Percentiles rank a stretch among this genome's conserved stretches.
Evolutionary conservation across 1,140 invertebrate genomes (phyloP).

Genomic region (Physella acuta): DNA sequence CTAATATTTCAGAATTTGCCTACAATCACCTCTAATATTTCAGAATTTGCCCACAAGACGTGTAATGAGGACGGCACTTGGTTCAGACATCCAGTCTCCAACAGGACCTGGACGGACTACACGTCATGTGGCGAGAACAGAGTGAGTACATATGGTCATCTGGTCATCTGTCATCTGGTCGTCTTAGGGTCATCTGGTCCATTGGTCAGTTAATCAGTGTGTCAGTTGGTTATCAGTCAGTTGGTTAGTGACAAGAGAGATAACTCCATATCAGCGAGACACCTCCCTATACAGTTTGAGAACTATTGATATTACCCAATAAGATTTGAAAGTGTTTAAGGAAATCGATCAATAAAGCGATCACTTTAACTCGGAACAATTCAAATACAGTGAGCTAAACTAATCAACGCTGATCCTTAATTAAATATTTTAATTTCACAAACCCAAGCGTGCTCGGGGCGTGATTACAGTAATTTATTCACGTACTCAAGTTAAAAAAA

Average conservation of each 20-base stretch:
- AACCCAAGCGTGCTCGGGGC: too few species aligned
- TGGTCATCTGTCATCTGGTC: background rate
- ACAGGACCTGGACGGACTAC: slow-evolving; percentile 7
- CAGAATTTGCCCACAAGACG: slow-evolving; percentile 7
- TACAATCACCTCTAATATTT: too few species aligned
- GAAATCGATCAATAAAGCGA: too few species aligned
- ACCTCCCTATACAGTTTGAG: background rate
- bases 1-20: too few species aligned
- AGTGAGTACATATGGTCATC: background rate
- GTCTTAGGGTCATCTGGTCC: background rate
- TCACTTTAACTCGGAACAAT: too few species aligned
- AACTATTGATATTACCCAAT: background rate
- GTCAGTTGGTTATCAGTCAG: background rate
- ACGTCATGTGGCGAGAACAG: background rate
- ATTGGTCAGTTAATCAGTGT: background rate
- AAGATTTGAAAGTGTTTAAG: too few species aligned
- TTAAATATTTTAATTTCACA: too few species aligned
- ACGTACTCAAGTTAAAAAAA: too few species aligned
- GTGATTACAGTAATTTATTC: too few species aligned
- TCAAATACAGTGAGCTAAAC: too few species aligned
- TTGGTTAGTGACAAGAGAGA: background rate
- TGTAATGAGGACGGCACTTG: slow-evolving; percentile 5
- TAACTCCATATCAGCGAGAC: background rate
- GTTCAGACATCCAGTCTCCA: slow-evolving; percentile 2
- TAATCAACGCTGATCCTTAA: too few species aligned